phyloP scores from a whole-genome alignment of 2,888 invertebrate genomes.

The Byasa hedistus region DNA sequence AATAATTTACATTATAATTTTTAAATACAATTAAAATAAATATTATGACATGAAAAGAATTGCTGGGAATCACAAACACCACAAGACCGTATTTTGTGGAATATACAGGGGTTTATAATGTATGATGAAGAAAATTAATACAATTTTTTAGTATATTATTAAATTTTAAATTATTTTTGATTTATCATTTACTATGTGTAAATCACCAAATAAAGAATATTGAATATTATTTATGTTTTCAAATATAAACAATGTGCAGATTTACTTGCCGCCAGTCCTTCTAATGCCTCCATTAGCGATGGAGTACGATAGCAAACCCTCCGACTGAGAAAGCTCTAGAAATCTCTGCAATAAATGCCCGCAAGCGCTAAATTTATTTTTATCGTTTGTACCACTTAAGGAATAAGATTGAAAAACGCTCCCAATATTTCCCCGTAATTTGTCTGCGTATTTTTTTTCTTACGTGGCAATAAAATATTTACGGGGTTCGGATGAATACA shows the following conservation, averaged over 20 bases:
- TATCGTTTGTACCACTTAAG: slow-evolving; percentile 77
- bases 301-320: slow-evolving; percentile 47
- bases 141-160: too few relatives aligned
- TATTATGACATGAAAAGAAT: too few relatives aligned
- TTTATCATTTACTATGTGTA: too few relatives aligned
- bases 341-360: slow-evolving; percentile 76
- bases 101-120: too few relatives aligned
- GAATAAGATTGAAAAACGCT: slow-evolving; percentile 76
- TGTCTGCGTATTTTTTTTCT: slow-evolving; percentile 65
- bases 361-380: slow-evolving; percentile 75
- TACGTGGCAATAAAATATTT: slow-evolving; percentile 72
- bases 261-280: slow-evolving; percentile 26
- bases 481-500: slow-evolving; percentile 70
- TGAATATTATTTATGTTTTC: background rate
- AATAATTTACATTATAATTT: too few relatives aligned
- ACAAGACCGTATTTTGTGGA: too few relatives aligned
- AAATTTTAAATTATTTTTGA: too few relatives aligned
- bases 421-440: slow-evolving; percentile 71
- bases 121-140: too few relatives aligned
- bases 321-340: slow-evolving; percentile 57
- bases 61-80: too few relatives aligned
- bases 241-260: slow-evolving; percentile 6
- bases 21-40: too few relatives aligned
- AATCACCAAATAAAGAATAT: too few relatives aligned
- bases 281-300: slow-evolving; percentile 33